phyloP scores from a whole-genome alignment of 2,113 vertebrate genomes.

The Dicerorhinus sumatrensis region DNA sequence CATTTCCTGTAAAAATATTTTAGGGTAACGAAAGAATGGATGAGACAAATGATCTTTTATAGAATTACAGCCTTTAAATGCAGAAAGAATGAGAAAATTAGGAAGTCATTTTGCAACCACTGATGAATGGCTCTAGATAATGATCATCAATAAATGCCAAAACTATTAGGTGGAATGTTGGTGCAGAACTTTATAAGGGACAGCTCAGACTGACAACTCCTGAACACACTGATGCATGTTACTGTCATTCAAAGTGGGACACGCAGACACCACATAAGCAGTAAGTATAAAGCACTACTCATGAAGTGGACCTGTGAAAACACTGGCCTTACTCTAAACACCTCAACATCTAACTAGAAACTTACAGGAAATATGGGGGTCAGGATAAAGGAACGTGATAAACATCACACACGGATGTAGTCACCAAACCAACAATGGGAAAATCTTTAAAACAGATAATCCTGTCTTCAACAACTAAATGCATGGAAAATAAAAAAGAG shows the following conservation, averaged over 20 bases:
- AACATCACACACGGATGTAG: not conserved
- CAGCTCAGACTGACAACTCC: not conserved
- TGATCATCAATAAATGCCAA: not conserved
- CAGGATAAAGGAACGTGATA: not conserved
- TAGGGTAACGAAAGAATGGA: not conserved
- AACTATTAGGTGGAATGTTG: not conserved
- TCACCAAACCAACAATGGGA: not conserved
- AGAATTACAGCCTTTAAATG: not conserved
- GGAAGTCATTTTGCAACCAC: not conserved
- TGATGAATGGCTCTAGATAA: too few species aligned
- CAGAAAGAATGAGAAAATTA: not conserved
- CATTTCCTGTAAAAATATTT: not conserved
- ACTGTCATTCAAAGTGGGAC: not conserved
- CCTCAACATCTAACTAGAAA: not conserved
- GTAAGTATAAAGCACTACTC: not conserved
- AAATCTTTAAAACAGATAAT: not conserved
- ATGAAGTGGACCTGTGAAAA: not conserved
- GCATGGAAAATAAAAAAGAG: not conserved
- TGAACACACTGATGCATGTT: rapidly evolving
- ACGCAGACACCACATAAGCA: not conserved
- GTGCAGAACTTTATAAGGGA: not conserved
- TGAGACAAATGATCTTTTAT: not conserved
- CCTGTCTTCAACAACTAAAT: not conserved
- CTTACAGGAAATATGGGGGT: not conserved
- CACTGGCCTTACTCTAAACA: not conserved